Base-by-base conservation (phyloP, 2,888 invertebrate species). In the Adelphocoris suturalis region DNA sequence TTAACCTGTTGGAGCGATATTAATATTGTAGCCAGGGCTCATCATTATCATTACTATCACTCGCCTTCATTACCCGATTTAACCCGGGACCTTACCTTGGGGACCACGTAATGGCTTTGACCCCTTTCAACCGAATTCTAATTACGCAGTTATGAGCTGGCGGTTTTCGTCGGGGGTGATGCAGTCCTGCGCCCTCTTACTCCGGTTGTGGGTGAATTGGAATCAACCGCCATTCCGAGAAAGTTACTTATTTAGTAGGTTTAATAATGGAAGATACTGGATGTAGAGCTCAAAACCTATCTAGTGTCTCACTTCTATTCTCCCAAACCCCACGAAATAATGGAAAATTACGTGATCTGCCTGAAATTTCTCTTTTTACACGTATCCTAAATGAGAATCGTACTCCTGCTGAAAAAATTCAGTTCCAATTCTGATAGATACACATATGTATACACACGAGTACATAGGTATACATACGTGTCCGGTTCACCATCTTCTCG, bases 1-100 rank as follows among this genome's bases (percentile, higher is more conserved):
- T 19, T 27, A 47, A 86, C 86, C 86, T 86, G 86, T 86, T 86
- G 86, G 75, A 86, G 86, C 75, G 61, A 86, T 75, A 86, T 86
- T 86, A 86, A 86, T 86, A 85, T 85, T 85, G 68, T 27, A 47
- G 46, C 19, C 46, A n/a, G 82, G 52, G 27, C 47, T 82, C 82
- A 47, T 82, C 82, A 47, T 48, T 52, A 27, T 47, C 82, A 27
- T 47, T 47, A 47, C 82, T 27, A 52, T 48, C 52, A 48, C 81
- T 48, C 52, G 47, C 82, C 48, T 19, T 52, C 52, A 68, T 68
- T 68, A 68, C 68, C 68, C 68, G 68, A 68, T 68, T 68, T 68
- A 68, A 68, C 61, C 19, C 61, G 16, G 61, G 61, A 61, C 68
- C 68, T 68, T 23, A 68, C 68, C 68, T 68, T 68, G 68, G 68